These are phyloP conservation scores for Latrodectus hesperus DNA, from an alignment of 2,888 invertebrate genomes.

Conservation along the genomic window DNA sequence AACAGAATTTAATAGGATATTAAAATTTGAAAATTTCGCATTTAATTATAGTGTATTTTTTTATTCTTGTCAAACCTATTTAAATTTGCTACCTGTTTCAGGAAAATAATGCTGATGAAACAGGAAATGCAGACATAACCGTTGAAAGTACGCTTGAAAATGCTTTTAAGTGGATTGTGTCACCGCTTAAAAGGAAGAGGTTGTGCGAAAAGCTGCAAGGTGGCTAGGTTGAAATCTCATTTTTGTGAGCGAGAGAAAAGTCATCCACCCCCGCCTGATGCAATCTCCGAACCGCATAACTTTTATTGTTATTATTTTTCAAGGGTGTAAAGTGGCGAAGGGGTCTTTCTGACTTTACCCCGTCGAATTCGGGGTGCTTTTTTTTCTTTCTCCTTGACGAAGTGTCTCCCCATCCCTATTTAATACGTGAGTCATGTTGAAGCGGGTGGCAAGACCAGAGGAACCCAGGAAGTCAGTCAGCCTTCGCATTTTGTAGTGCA, in stretches of 20 bases:
- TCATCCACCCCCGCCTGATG: neutral
- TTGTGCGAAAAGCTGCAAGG: conserved; percentile 3
- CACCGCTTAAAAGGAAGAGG: conserved; percentile 28
- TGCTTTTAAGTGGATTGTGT: conserved; percentile 47
- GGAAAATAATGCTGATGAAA: no score
- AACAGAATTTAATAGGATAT: no score
- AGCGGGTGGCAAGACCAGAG: conserved; percentile 1
- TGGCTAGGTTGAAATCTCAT: neutral
- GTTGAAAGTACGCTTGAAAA: no score
- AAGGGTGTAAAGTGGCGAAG: conserved; percentile 60
- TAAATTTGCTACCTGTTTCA: no score
- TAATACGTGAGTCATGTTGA: conserved; percentile 60
- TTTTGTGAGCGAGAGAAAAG: neutral
- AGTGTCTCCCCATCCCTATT: conserved; percentile 26
- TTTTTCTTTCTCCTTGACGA: neutral
- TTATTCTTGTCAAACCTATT: no score
- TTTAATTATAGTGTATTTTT: no score
- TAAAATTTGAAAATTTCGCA: no score
- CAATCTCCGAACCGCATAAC: conserved; percentile 11
- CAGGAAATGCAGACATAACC: no score
- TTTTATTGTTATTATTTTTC: conserved; percentile 33
- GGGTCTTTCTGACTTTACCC: conserved; percentile 30
- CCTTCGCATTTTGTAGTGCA: conserved; percentile 16
- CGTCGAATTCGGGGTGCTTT: conserved; percentile 31
- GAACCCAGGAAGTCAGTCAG: conserved; percentile 27